phyloP scores from a whole-genome alignment of 2,888 invertebrate species.

The Clivina fossor region DNA sequence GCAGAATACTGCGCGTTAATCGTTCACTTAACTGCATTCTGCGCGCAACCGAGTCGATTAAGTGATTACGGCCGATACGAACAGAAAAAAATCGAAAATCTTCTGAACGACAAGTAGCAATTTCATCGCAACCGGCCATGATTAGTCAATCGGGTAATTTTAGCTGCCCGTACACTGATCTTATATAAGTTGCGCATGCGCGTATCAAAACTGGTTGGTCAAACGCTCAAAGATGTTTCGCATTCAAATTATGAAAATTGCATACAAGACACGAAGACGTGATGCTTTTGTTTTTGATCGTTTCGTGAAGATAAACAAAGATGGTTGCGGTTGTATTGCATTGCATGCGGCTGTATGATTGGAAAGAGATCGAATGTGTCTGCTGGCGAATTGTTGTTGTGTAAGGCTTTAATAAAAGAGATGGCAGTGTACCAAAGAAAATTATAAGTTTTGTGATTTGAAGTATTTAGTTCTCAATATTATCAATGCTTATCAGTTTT shows the following conservation, averaged over 20 bases:
- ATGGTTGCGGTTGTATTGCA: constrained; percentile 11
- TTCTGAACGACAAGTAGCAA: constrained; percentile 27
- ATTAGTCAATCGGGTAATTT: constrained; percentile 24
- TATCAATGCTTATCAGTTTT: neutral
- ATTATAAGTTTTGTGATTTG: constrained; percentile 12
- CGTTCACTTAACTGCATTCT: constrained; percentile 21
- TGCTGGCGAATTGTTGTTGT: too few species aligned
- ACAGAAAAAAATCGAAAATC: constrained; percentile 17
- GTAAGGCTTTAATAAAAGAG: constrained; percentile 14
- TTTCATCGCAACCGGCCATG: constrained; percentile 15
- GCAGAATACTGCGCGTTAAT: too few species aligned
- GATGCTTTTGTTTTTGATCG: too few species aligned
- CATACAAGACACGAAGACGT: too few species aligned
- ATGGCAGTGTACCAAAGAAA: constrained; percentile 15
- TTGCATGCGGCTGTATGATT: neutral
- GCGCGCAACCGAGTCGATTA: constrained; percentile 15
- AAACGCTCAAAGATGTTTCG: too few species aligned
- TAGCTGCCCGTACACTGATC: too few species aligned
- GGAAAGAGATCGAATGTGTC: neutral
- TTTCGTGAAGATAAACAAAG: constrained; percentile 27
- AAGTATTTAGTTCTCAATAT: constrained; percentile 1
- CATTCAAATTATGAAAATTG: constrained; percentile 28
- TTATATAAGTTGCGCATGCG: too few species aligned
- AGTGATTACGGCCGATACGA: constrained; percentile 22
- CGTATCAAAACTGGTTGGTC: too few species aligned